Evolutionary conservation across 2,113 vertebrate genomes (phyloP).

Genomic region (Serinus canaria): DNA sequence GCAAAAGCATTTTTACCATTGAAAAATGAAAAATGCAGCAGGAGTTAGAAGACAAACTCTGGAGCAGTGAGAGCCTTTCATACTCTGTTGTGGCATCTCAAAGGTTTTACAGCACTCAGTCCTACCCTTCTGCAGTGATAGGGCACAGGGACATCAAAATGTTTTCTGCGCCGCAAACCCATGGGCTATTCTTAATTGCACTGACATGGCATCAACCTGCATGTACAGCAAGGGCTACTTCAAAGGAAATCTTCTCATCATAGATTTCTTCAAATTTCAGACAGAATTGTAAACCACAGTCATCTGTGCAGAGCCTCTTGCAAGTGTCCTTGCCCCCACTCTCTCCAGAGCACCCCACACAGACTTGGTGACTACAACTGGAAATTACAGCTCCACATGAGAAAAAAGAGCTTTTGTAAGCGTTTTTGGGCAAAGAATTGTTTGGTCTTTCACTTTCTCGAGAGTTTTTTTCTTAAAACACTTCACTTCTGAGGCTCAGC

Average conservation of each 20-base stretch:
- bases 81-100: not conserved
- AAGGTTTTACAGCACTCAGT: not conserved
- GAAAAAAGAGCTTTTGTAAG: not conserved
- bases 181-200: not conserved
- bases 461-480: not conserved
- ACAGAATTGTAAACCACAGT: not conserved
- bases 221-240: not conserved
- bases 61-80: not conserved
- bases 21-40: not conserved
- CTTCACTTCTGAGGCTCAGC: not conserved
- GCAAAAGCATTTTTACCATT: constrained; percentile 16
- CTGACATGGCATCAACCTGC: not conserved
- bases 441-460: not conserved
- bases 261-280: not conserved
- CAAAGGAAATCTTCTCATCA: not conserved
- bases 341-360: not conserved
- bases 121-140: not conserved
- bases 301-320: not conserved
- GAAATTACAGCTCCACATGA: not conserved
- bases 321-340: not conserved
- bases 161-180: not conserved
- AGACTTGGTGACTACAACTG: not conserved
- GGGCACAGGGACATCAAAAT: not conserved
- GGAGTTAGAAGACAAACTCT: not conserved
- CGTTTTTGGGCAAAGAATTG: not conserved